Conservation (phyloP, 2,113 vertebrate species). For the Myrmecobius fasciatus region DNA sequence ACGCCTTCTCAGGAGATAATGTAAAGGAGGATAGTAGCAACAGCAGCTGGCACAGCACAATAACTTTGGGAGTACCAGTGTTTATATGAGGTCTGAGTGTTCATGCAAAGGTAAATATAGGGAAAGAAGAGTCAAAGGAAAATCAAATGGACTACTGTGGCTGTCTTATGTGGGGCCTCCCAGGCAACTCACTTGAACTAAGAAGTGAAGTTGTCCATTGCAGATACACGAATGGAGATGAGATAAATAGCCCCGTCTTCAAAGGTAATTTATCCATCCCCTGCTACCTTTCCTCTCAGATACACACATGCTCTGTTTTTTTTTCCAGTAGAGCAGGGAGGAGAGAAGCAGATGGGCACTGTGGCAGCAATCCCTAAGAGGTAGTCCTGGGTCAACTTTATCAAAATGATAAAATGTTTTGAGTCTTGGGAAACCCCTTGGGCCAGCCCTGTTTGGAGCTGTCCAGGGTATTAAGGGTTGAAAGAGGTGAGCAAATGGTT, state of each 20-base stretch:
- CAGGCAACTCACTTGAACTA: conserved; percentile 1
- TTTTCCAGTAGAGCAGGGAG: conserved; percentile 4
- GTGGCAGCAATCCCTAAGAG: conserved; percentile 50
- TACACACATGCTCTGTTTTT: not conserved
- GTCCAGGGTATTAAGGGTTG: conserved; percentile 73
- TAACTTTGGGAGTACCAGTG: not conserved
- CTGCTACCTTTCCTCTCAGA: not conserved
- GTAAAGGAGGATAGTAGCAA: conserved; percentile 4
- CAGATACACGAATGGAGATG: not conserved
- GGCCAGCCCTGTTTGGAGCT: conserved; percentile 67
- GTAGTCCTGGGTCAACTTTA: conserved; percentile 62
- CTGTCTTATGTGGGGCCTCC: not conserved
- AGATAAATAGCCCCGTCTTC: conserved; percentile 64
- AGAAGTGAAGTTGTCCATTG: conserved; percentile 51
- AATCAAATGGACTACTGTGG: not conserved
- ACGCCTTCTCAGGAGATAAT: conserved; percentile 47
- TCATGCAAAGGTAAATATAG: not conserved
- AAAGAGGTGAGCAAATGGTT: conserved; percentile 75
- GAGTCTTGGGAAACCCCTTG: conserved; percentile 43
- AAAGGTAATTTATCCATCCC: conserved; percentile 41
- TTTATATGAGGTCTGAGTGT: not conserved
- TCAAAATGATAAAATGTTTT: conserved; percentile 72
- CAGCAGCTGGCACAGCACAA: not conserved
- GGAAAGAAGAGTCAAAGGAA: not conserved
- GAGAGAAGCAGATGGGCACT: conserved; percentile 34